phyloP scores from a whole-genome alignment of 2,113 vertebrate genomes.

The Pachyramphus minor region DNA sequence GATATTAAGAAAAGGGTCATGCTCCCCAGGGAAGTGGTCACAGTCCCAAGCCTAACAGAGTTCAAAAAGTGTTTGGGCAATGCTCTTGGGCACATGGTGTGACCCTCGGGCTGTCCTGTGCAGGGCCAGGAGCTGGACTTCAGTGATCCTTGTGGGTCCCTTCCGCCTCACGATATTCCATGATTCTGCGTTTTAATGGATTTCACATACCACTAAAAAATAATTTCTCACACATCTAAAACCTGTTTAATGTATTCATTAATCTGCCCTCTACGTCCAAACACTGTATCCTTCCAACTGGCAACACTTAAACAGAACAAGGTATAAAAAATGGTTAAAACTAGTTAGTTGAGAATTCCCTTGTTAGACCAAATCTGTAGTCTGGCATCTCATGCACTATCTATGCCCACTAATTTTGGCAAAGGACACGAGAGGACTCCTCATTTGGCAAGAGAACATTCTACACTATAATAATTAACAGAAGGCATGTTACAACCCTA shows the following conservation, averaged over 20 bases:
- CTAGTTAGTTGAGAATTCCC: background rate
- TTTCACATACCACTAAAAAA: background rate
- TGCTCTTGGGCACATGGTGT: background rate
- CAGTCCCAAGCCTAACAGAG: background rate
- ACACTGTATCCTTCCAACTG: background rate
- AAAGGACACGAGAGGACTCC: background rate
- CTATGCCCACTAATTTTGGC: background rate
- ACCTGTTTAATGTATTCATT: background rate
- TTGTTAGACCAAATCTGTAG: background rate
- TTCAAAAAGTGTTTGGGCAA: background rate
- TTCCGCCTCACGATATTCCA: background rate
- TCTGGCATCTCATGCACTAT: background rate
- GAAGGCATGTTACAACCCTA: background rate
- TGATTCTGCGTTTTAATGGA: background rate
- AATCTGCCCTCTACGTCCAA: background rate
- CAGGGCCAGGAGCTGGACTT: background rate
- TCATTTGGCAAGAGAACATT: background rate
- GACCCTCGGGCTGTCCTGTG: background rate
- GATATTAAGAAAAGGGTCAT: background rate
- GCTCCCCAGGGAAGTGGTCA: background rate
- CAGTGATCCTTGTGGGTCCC: background rate
- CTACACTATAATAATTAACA: background rate
- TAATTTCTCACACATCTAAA: background rate
- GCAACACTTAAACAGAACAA: background rate
- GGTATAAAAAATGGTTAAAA: background rate